phyloP scores from a whole-genome alignment of 1,140 invertebrate species.

The Trinorchestia longiramus region DNA sequence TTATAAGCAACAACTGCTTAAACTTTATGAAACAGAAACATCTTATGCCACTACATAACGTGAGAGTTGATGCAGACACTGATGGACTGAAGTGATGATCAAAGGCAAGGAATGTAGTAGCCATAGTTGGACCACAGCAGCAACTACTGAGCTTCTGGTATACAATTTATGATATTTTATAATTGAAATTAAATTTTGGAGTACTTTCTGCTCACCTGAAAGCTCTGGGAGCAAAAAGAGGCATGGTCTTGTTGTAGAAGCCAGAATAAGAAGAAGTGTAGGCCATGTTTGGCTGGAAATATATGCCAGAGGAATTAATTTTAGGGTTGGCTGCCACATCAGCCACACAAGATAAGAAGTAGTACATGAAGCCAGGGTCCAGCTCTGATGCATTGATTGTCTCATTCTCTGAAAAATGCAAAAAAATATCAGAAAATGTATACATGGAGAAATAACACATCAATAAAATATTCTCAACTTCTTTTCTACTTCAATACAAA shows the following conservation, averaged over 20 bases:
- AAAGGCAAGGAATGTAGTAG: no score
- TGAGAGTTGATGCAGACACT: no score
- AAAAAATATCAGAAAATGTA: not conserved
- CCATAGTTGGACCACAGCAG: no score
- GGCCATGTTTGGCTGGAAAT: conserved; percentile 93
- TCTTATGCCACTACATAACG: no score
- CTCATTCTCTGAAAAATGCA: conserved; percentile 59
- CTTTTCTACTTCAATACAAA: no score
- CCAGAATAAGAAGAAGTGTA: conserved; percentile 95
- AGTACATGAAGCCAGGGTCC: conserved; percentile 96
- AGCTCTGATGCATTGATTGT: conserved; percentile 69
- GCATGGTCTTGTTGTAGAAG: conserved; percentile 97
- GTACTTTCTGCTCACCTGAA: conserved; percentile 73
- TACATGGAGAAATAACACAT: not conserved
- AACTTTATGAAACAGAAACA: no score
- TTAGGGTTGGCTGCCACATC: conserved; percentile 93
- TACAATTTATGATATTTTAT: no score
- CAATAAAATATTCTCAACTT: no score
- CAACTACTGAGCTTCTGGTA: no score
- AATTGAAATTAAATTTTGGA: not conserved
- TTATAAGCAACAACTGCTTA: no score
- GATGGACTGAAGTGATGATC: no score
- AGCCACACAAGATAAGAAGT: conserved; percentile 93
- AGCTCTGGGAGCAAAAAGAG: conserved; percentile 93
- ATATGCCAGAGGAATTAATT: conserved; percentile 93